These are phyloP conservation scores for Xanthorhoe spadicearia DNA, from an alignment of 2,888 invertebrate species.

Conservation along the genomic window DNA sequence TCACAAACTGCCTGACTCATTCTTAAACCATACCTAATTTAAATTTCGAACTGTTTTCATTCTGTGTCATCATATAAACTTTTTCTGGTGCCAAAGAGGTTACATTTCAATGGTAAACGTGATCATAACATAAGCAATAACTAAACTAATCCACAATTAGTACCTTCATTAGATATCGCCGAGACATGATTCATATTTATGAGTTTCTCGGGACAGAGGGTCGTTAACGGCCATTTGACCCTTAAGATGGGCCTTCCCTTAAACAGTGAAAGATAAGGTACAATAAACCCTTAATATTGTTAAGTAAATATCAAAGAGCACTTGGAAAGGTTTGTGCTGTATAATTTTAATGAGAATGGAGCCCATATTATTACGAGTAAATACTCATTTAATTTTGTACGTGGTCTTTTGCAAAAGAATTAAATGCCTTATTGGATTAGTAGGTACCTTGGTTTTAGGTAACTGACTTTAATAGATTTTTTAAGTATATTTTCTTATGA, in stretches of 20 bases:
- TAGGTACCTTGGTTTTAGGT: no score
- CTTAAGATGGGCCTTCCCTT: slow-evolving; percentile 49
- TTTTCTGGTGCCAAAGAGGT: background rate
- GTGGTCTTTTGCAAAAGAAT: no score
- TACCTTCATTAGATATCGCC: slow-evolving; percentile 40
- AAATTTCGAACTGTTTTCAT: no score
- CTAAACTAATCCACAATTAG: slow-evolving; percentile 45
- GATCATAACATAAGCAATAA: slow-evolving; percentile 37
- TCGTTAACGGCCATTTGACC: slow-evolving; percentile 52
- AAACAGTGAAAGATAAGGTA: slow-evolving; percentile 48
- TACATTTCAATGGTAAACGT: background rate
- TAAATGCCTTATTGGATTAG: no score
- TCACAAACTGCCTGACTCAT: background rate
- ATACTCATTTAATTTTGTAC: no score
- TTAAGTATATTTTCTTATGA: no score
- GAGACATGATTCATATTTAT: slow-evolving; percentile 56
- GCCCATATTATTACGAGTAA: background rate
- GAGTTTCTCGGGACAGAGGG: slow-evolving; percentile 45
- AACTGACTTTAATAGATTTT: no score
- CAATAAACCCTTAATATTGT: slow-evolving; percentile 41
- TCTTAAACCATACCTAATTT: no score
- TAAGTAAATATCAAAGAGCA: slow-evolving; percentile 32
- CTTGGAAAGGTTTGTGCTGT: slow-evolving; percentile 2
- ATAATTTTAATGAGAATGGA: background rate
- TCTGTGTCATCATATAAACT: background rate